Evolutionary conservation across 2,113 vertebrate genomes (phyloP), one percentile per base, ranked within the genome.

Genomic region (Hippopotamus amphibius): DNA sequence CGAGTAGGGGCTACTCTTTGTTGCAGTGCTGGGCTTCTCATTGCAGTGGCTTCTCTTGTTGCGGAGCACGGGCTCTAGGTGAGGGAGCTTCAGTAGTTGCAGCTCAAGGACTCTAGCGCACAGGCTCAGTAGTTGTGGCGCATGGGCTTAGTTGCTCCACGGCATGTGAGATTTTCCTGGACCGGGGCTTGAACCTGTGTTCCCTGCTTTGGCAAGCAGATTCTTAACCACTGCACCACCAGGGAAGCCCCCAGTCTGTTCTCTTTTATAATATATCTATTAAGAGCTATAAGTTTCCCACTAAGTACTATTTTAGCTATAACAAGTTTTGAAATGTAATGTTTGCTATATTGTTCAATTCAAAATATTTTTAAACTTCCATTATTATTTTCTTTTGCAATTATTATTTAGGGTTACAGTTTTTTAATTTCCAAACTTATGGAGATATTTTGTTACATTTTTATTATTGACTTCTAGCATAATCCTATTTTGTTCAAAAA

Each of bases 381-480:
- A 72, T 61, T 83, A 83, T 84, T 6, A 85, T 76, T 93, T 76
- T n/a, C 72, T 65, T 61, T 72, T 61, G 24, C n/a, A 93, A 55
- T 74, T 15, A 33, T 65, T 84, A 86, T 68, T 66, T 77, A 68
- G 10, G 17, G 22, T 6, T 57, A 55, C 17, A 57, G 50, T 57
- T 79, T 86, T 59, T 86, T 77, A 57, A 86, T 79, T 77, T 93
- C 26, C 24, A 65, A 93, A 53, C 68, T 79, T 85, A 46, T 17
- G 28, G 71, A 77, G 61, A 77, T 28, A 55, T 68, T 76, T 76
- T 84, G 43, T 63, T 65, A 30, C 19, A 63, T 43, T 93, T 66
- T 76, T 85, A 55, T 85, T 76, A 53, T 28, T 74, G 16, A 65
- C 79, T 79, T 77, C 48, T 77, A 57, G 59, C 9, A 6, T 77